Evolutionary conservation across 2,888 invertebrate species (phyloP).

Genomic region (Drosophila fungiperda): DNA sequence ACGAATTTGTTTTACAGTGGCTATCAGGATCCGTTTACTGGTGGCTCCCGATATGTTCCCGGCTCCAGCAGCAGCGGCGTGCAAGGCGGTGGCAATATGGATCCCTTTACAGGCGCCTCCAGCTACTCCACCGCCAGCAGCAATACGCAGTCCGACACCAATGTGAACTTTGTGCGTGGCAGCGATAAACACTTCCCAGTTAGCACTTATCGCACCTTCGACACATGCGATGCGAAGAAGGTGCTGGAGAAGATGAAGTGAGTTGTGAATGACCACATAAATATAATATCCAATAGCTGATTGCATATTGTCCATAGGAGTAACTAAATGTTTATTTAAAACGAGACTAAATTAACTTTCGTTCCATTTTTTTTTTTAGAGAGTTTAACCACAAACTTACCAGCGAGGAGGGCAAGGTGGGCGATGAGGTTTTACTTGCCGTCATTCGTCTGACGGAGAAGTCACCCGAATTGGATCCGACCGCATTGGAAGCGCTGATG

Average conservation of each 20-base stretch:
- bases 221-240: conserved; percentile 90
- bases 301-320: neutral
- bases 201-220: conserved; percentile 88
- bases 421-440: conserved; percentile 79
- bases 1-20: conserved; percentile 66
- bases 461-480: conserved; percentile 79
- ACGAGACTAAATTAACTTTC: neutral
- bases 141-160: conserved; percentile 56
- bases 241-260: conserved; percentile 89
- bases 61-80: conserved; percentile 81
- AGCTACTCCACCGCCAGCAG: conserved; percentile 88
- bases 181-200: conserved; percentile 84
- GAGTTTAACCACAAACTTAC: conserved; percentile 89
- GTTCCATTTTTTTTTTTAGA: conserved; percentile 63
- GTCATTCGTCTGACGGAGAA: conserved; percentile 88
- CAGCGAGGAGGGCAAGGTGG: conserved; percentile 67
- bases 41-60: conserved; percentile 89
- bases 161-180: conserved; percentile 75
- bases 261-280: conserved; percentile 13
- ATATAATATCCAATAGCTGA: neutral
- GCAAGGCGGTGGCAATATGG: conserved; percentile 85
- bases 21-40: conserved; percentile 90
- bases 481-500: conserved; percentile 84
- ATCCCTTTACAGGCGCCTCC: conserved; percentile 89
- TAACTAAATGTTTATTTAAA: neutral